These are phyloP conservation scores for Drosophila borborema DNA, from an alignment of 2,888 invertebrate genomes.

Conservation along the genomic window DNA sequence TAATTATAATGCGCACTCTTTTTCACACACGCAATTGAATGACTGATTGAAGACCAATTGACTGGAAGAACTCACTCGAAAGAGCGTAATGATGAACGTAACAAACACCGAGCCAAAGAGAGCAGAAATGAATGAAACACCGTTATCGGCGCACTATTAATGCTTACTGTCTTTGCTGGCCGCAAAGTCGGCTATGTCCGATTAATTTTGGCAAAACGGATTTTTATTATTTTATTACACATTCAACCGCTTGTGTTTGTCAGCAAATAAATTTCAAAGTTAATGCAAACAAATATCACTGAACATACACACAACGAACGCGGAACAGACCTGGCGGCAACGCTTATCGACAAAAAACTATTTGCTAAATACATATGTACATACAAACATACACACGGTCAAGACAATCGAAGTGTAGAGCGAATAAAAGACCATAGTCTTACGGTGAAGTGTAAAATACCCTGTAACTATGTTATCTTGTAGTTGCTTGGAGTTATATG, in stretches of 20 bases:
- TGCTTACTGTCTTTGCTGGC: constrained; percentile 10
- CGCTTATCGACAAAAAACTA: constrained; percentile 68
- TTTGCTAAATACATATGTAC: constrained; percentile 62
- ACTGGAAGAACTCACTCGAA: constrained; percentile 4
- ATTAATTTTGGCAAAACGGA: constrained; percentile 9
- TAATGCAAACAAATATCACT: constrained; percentile 37
- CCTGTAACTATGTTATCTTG: neutral
- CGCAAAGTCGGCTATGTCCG: constrained; percentile 16
- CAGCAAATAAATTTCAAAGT: constrained; percentile 33
- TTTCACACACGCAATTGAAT: neutral
- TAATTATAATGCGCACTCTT: constrained; percentile 1
- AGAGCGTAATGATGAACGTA: constrained; percentile 7
- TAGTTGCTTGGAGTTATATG: no score
- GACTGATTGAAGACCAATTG: constrained; percentile 11
- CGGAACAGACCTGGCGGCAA: constrained; percentile 27
- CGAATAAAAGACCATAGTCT: neutral
- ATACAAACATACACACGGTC: constrained; percentile 15
- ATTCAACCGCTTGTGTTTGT: constrained; percentile 6
- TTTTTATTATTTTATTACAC: constrained; percentile 14
- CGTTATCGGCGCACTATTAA: constrained; percentile 27
- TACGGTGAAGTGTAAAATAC: neutral
- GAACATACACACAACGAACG: constrained; percentile 20
- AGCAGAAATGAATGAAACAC: constrained; percentile 27
- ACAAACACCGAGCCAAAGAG: constrained; percentile 8
- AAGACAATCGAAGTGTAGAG: constrained; percentile 15